These are phyloP conservation scores for Oreocharis arfaki DNA, from an alignment of 2,113 vertebrate genomes.

Conservation along the genomic window DNA sequence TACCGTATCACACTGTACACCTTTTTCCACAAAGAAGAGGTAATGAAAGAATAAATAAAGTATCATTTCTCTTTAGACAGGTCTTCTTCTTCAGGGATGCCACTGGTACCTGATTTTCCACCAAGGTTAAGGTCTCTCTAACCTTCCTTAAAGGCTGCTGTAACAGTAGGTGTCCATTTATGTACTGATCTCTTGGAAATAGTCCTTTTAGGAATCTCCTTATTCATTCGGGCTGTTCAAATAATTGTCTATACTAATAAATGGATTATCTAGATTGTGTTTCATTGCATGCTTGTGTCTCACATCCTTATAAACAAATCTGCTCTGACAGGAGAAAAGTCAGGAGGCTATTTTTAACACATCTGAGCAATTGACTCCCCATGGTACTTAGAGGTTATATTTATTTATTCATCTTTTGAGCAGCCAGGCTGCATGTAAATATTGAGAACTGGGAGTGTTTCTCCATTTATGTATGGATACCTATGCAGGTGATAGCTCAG, in stretches of 20 bases:
- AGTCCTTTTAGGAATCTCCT: background rate
- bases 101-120: background rate
- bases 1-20: background rate
- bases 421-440: background rate
- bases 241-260: background rate
- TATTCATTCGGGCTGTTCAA: background rate
- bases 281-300: background rate
- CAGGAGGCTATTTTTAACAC: constrained; percentile 5
- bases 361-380: background rate
- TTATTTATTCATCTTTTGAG: background rate
- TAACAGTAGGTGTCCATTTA: background rate
- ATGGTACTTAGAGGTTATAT: background rate
- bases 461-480: background rate
- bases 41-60: background rate
- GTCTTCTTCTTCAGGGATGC: background rate
- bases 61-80: background rate
- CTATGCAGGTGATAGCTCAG: background rate
- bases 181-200: background rate
- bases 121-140: background rate
- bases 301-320: background rate
- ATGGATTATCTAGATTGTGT: background rate
- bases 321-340: background rate
- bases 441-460: background rate
- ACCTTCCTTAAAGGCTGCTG: background rate
- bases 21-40: background rate